Evolutionary conservation across 2,113 vertebrate species (phyloP), one percentile per base, ranked within the genome.

Genomic region (Psilopogon haemacephalus): DNA sequence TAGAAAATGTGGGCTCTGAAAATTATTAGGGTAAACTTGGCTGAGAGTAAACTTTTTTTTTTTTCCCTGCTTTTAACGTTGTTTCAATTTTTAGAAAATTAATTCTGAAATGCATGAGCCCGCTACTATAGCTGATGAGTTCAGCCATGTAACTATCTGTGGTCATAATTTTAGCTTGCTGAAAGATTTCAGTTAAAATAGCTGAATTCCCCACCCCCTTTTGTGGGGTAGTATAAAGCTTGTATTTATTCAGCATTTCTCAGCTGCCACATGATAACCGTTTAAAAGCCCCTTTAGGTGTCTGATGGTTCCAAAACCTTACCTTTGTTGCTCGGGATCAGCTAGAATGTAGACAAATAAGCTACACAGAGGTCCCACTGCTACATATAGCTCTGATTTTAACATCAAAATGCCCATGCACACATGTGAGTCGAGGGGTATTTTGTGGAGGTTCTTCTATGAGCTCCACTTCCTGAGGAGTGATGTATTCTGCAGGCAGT

Each of bases 121-220:
- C 69, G 14, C 28, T 86, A 24, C 35, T 75, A 8, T 50, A 46
- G 30, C 35, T 82, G 44, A 35, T 95, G 54, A 54, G 24, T 8
- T 72, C 30, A 90, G 17, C 54, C 21, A 7, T 38, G 1, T 86
- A 86, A 40, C 19, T 71, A 52, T 11, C 37, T 38, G 16, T 82
- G 27, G 17, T 62, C 18, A 3, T 63, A 59, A 37, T 84, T 91
- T 16, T 87, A 50, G 20, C 27, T 62, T 54, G 28, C 11, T 79
- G 35, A 82, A 94, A 95, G 18, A 65, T 76, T 72, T 72, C 48
- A 58, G 86, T 86, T 67, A 46, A 50, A 71, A 50, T 54, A 50
- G 8, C 75, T 59, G 6, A 12, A 21, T 12, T 30, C 32, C 8
- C 26, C 52, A 8, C n/a, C 3, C 18, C 35, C 55, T 33, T 58